Evolutionary conservation across 2,113 vertebrate species (phyloP).

Genomic region (Neodontobutis hainanensis): DNA sequence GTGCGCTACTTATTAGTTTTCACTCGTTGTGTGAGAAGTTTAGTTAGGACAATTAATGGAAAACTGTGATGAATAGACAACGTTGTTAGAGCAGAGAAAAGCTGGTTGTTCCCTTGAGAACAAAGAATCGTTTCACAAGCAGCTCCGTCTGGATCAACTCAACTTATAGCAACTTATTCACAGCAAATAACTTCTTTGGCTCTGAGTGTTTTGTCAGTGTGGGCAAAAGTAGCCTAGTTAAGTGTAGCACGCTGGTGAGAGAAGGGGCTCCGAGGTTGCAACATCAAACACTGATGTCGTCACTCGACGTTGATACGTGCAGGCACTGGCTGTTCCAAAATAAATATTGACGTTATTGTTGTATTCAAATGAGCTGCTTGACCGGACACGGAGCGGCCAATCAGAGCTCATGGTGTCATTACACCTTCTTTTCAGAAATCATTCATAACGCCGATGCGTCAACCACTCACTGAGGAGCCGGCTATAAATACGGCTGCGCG

Average conservation of each 20-base stretch:
- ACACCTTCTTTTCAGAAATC: constrained; percentile 83
- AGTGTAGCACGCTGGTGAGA: constrained; percentile 40
- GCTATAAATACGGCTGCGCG: constrained; percentile 81
- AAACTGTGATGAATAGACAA: constrained; percentile 52
- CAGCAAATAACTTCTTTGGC: background rate
- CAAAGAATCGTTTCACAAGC: constrained; percentile 9
- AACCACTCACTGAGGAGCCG: constrained; percentile 74
- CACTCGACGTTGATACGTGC: constrained; percentile 61
- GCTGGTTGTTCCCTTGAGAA: constrained; percentile 19
- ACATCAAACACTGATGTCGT: constrained; percentile 71
- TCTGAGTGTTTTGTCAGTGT: background rate
- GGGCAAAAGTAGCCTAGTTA: constrained; percentile 8
- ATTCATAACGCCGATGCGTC: constrained; percentile 84
- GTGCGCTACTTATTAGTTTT: constrained; percentile 50
- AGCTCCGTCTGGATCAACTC: constrained; percentile 7
- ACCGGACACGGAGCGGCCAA: constrained; percentile 70
- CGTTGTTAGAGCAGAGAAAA: constrained; percentile 35
- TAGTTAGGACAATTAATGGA: constrained; percentile 16
- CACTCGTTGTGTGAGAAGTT: constrained; percentile 55
- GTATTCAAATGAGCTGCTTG: constrained; percentile 74
- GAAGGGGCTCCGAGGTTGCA: constrained; percentile 50
- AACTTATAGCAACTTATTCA: background rate
- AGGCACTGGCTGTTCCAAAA: constrained; percentile 67
- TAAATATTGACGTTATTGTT: constrained; percentile 77
- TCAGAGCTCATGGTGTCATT: constrained; percentile 71